Conservation (phyloP, 1,140 invertebrate genomes). For the Drosophila sulfurigaster region DNA sequence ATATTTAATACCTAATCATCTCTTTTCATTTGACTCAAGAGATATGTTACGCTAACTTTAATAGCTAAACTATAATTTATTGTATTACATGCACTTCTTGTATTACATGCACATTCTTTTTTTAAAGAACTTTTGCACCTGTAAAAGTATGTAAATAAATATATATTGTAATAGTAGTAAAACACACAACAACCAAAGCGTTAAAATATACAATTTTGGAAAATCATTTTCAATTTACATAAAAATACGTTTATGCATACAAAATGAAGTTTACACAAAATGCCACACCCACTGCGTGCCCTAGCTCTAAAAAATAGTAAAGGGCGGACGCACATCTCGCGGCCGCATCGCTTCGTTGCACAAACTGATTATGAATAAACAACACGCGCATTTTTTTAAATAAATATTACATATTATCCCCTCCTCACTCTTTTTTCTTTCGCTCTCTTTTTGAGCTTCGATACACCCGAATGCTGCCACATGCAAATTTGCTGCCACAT, state of each 20-base stretch:
- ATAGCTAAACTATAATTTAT: no score
- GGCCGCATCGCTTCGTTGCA: slow-evolving; percentile 65
- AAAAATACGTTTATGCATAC: slow-evolving; percentile 81
- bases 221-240: slow-evolving; percentile 82
- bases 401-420: background rate
- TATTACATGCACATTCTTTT: no score
- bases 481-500: slow-evolving; percentile 35
- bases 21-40: no score
- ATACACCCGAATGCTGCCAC: slow-evolving; percentile 41
- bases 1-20: no score
- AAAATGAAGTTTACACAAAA: slow-evolving; percentile 66
- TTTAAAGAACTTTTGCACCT: no score
- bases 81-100: no score
- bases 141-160: background rate
- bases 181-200: slow-evolving; percentile 1
- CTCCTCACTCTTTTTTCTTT: no score
- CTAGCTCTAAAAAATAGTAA: slow-evolving; percentile 18
- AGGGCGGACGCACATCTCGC: slow-evolving; percentile 22
- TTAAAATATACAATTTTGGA: slow-evolving; percentile 37
- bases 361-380: slow-evolving; percentile 83
- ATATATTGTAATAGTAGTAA: background rate
- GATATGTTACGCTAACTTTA: no score
- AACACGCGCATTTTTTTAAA: slow-evolving; percentile 51
- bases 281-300: slow-evolving; percentile 21
- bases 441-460: slow-evolving; percentile 58